Conservation (phyloP, 1,140 invertebrate species). For the Dinoponera quadriceps region DNA sequence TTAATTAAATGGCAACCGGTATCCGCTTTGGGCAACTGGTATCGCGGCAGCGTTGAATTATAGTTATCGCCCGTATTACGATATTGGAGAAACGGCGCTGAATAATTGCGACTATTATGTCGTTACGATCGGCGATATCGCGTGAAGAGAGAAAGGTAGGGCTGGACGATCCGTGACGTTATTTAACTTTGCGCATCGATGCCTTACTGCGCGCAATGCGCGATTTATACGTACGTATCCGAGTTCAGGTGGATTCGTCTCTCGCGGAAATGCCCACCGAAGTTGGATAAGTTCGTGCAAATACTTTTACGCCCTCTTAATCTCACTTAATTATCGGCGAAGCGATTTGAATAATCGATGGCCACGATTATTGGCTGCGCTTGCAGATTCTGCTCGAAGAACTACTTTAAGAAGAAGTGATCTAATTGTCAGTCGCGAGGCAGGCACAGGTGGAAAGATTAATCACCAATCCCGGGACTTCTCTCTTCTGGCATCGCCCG, state of each 20-base stretch:
- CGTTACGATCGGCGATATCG: not conserved
- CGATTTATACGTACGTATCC: not conserved
- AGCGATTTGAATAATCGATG: slow-evolving; percentile 21
- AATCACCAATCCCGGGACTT: not conserved
- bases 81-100: slow-evolving; percentile 50
- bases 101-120: slow-evolving; percentile 50
- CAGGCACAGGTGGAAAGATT: not conserved
- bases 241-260: not conserved
- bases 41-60: slow-evolving; percentile 66
- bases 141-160: not conserved
- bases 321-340: slow-evolving; percentile 3
- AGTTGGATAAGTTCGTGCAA: not conserved
- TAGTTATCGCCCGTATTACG: slow-evolving; percentile 62
- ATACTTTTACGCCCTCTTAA: not conserved
- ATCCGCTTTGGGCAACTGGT: slow-evolving; percentile 57
- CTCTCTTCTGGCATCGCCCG: not conserved
- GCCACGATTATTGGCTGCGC: not conserved
- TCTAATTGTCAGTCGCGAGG: not conserved
- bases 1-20: slow-evolving; percentile 69
- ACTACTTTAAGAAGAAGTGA: not conserved
- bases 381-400: not conserved
- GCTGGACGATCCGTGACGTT: no score
- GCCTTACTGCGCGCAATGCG: not conserved
- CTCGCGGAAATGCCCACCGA: not conserved
- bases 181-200: not conserved